Evolutionary conservation across 2,888 invertebrate genomes (phyloP).

Genomic region (Perithous albicinctus): DNA sequence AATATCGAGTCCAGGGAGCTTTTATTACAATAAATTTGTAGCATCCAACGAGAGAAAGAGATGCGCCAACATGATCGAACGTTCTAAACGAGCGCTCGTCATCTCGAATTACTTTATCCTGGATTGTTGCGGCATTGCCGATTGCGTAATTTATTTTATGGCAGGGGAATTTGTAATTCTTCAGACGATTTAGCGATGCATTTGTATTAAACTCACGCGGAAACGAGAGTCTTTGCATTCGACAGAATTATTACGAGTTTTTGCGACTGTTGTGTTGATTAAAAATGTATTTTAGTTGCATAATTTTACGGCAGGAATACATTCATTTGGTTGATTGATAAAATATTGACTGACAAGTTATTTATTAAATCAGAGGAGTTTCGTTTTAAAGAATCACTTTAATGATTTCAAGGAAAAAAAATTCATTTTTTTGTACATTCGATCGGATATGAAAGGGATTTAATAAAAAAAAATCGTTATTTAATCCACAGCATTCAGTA

Average conservation of each 20-base stretch:
- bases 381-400: too few relatives aligned
- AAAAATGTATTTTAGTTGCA: neutral
- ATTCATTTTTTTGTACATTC: too few relatives aligned
- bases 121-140: constrained; percentile 3
- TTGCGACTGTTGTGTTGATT: neutral
- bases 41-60: constrained; percentile 18
- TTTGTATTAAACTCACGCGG: neutral
- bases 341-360: too few relatives aligned
- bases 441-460: too few relatives aligned
- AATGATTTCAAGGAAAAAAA: too few relatives aligned
- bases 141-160: constrained; percentile 21
- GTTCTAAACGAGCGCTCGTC: constrained; percentile 19
- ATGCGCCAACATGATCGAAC: constrained; percentile 47
- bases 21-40: constrained; percentile 65
- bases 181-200: neutral
- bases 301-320: neutral
- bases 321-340: neutral
- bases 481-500: too few relatives aligned
- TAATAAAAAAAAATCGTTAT: too few relatives aligned
- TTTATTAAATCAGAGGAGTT: too few relatives aligned
- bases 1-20: constrained; percentile 12
- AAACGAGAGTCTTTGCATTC: neutral
- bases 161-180: constrained; percentile 3
- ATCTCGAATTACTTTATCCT: constrained; percentile 44
- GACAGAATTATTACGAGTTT: neutral